Conservation (phyloP, 2,113 vertebrate species). For the human (Homo sapiens) region DNA sequence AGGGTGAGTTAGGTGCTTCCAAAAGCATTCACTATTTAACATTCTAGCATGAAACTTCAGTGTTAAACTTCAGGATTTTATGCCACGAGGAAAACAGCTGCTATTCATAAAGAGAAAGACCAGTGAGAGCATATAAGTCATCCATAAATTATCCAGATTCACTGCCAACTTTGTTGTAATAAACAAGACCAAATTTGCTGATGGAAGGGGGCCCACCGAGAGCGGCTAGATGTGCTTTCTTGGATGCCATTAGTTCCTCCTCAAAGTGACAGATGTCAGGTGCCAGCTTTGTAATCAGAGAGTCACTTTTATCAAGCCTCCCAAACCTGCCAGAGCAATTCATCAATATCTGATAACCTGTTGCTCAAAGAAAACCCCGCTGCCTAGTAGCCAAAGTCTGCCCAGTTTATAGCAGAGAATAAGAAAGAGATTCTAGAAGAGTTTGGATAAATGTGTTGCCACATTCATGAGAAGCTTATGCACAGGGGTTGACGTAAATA, state of each 20-base stretch:
- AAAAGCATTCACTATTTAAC: slow-evolving; percentile 4
- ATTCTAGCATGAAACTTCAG: slow-evolving; percentile 19
- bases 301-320: slow-evolving; percentile 22
- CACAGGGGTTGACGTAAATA: not conserved
- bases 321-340: slow-evolving; percentile 34
- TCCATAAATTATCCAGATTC: slow-evolving; percentile 16
- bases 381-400: not conserved
- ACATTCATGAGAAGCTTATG: not conserved
- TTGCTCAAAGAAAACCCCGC: not conserved
- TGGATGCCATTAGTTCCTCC: not conserved
- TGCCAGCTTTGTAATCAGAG: slow-evolving; percentile 46
- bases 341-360: slow-evolving; percentile 52
- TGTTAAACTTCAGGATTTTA: slow-evolving; percentile 38
- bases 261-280: slow-evolving; percentile 52
- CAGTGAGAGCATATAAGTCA: not conserved
- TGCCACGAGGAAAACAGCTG: slow-evolving; percentile 22
- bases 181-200: slow-evolving; percentile 36
- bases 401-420: not conserved
- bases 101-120: not conserved
- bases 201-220: not conserved
- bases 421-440: not conserved
- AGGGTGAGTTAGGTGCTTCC: not conserved
- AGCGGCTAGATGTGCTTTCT: not conserved
- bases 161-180: not conserved
- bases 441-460: not conserved